A percentile compares a stretch with the other conserved stretches of the same genome.
phyloP scores from a whole-genome alignment of 2,797 vertebrate genomes.

The Pteronotus mesoamericanus region DNA sequence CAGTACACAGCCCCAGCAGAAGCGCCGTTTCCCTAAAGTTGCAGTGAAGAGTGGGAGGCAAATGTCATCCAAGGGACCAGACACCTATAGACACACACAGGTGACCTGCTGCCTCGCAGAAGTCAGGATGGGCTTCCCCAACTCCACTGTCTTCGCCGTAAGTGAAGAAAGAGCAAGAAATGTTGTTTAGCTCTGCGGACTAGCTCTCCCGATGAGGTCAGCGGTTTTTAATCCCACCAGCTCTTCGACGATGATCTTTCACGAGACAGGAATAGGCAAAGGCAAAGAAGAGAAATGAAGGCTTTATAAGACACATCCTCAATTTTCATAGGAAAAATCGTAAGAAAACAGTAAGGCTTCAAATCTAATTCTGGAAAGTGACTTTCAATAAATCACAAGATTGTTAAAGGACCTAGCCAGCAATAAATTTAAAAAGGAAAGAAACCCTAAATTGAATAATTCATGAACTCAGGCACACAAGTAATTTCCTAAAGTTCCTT shows the following conservation, averaged over 20 bases:
- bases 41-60: background rate
- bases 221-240: background rate
- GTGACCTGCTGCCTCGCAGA: background rate
- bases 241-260: background rate
- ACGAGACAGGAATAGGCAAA: background rate
- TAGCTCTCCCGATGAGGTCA: background rate
- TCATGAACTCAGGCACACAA: background rate
- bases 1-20: background rate
- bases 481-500: constrained; percentile 24
- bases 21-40: background rate
- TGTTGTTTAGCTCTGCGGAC: background rate
- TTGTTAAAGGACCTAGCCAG: background rate
- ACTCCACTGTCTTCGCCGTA: background rate
- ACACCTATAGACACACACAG: background rate
- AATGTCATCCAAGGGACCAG: background rate
- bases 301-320: background rate
- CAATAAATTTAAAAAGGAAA: constrained; percentile 41
- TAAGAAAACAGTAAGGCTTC: constrained; percentile 35
- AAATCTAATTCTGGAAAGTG: constrained; percentile 31
- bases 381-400: constrained; percentile 57
- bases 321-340: constrained; percentile 13
- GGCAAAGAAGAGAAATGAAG: background rate
- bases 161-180: background rate
- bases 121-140: background rate
- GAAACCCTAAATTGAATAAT: constrained; percentile 25